Evolutionary conservation across 1,140 invertebrate species (phyloP).

Genomic region (Trichonephila clavata): DNA sequence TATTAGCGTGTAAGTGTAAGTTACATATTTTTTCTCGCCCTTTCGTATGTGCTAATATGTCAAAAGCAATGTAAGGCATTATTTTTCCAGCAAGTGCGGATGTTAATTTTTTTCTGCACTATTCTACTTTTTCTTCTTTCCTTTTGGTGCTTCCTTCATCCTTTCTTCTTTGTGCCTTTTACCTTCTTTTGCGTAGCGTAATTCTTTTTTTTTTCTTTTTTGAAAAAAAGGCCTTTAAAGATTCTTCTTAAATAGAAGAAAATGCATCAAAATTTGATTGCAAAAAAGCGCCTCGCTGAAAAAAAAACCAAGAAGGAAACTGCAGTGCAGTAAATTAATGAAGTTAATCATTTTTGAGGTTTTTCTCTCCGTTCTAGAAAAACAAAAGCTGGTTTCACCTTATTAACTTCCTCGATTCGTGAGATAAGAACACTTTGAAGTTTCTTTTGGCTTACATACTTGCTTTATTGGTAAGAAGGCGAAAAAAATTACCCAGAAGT

Average conservation of each 20-base stretch:
- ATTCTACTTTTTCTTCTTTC: not conserved
- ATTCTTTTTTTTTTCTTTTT: not conserved
- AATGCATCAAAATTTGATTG: conserved; percentile 35
- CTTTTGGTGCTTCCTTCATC: not conserved
- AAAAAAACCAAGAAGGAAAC: not conserved
- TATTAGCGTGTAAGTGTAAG: conserved; percentile 50
- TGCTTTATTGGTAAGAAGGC: not conserved
- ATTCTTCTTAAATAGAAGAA: conserved; percentile 13
- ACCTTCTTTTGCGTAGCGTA: not conserved
- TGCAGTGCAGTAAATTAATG: conserved; percentile 19
- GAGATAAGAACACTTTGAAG: conserved; percentile 51
- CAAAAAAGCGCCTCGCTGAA: not conserved
- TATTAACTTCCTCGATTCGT: conserved; percentile 47
- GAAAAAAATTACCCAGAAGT: not conserved
- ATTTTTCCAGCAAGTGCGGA: conserved; percentile 39
- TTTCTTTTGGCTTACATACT: conserved; percentile 13
- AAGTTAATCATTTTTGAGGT: conserved; percentile 54
- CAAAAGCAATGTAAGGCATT: conserved; percentile 16
- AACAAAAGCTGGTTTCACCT: conserved; percentile 36
- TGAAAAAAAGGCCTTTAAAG: not conserved
- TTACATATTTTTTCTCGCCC: conserved; percentile 52
- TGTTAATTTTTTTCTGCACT: not conserved
- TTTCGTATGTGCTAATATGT: conserved; percentile 27
- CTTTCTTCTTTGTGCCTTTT: not conserved
- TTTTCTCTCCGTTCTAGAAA: not conserved